Base-by-base conservation (phyloP, 1,140 invertebrate genomes). In the Diploscapter pachys region DNA sequence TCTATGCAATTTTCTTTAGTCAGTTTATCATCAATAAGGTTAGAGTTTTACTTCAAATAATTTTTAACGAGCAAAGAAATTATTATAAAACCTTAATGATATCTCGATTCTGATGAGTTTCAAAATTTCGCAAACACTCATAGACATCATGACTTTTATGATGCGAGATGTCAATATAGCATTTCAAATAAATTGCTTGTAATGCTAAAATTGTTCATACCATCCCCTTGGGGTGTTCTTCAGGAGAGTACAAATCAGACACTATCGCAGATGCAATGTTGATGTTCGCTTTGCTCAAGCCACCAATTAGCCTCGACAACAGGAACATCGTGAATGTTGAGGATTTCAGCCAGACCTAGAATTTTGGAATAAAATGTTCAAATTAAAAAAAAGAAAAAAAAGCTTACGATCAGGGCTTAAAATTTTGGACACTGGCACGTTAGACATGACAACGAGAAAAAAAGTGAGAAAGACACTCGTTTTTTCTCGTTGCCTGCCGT, bases 251-350 rank as follows among this genome's bases (percentile, higher is more conserved):
- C 4, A 95, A 91, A 89, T 99, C 96, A 31, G 95, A 92, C 5
- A 99, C 92, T 77, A 98, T 92, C 4, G 96, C 94, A 90, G 96
- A 96, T 59, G 92, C 92, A 50, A 99, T 88, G 79, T 93, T 95
- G 11, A 99, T 91, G 88, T 98, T 99, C 4, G 94, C 95, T 89
- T 98, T 98, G 83, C 93, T 94, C 3, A 98, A 89, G 0, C 96
- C 96, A 13, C 95, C 95, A 75, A 98, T 88, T 76, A 98, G 90
- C 81, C 96, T 89, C 0, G 96, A 93, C 57, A 98, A 79, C 31
- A 98, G 92, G 89, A 99, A 99, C 59, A 96, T 81, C 9, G 90
- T 89, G 87, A 99, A 98, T 84, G 91, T 94, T 71, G 89, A 89
- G 0, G 95, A 95, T 55, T 92, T 85, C 49, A 91, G 91, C 96